A percentile compares a stretch with the other conserved stretches of the same genome.
These are phyloP conservation scores for Taxidea taxus DNA, from an alignment of 2,113 vertebrate genomes.

Conservation along the genomic window DNA sequence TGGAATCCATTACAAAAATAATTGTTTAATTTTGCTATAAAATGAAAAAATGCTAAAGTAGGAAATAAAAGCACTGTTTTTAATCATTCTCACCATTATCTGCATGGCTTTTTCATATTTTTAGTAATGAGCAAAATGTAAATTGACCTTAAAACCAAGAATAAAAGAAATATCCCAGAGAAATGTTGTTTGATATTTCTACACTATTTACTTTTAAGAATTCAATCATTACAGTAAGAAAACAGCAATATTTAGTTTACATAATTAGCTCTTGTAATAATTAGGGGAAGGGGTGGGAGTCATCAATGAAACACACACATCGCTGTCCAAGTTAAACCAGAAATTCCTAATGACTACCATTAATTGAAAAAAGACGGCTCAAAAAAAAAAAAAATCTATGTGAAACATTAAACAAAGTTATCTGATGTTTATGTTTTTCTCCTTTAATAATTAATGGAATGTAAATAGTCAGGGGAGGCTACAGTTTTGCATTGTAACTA, in stretches of 20 bases:
- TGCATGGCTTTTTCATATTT: constrained; percentile 71
- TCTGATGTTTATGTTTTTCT: constrained; percentile 90
- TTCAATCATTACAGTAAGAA: constrained; percentile 86
- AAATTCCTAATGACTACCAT: constrained; percentile 92
- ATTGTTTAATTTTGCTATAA: constrained; percentile 33
- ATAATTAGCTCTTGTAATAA: constrained; percentile 84
- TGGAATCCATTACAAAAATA: constrained; percentile 34
- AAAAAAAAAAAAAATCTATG: constrained; percentile 85
- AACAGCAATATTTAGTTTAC: constrained; percentile 83
- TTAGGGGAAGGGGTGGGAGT: constrained; percentile 76
- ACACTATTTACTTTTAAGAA: constrained; percentile 85
- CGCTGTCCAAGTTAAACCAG: constrained; percentile 90
- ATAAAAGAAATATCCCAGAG: constrained; percentile 74
- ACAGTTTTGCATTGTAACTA: constrained; percentile 86
- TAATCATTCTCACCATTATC: constrained; percentile 55
- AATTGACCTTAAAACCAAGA: constrained; percentile 73
- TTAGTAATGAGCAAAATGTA: constrained; percentile 69
- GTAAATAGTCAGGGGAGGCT: constrained; percentile 93
- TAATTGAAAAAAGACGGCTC: constrained; percentile 89
- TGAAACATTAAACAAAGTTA: constrained; percentile 96
- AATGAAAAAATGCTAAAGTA: constrained; percentile 2
- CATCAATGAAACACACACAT: constrained; percentile 81
- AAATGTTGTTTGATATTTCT: constrained; percentile 70
- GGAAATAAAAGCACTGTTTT: background rate
- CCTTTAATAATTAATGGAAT: constrained; percentile 97